phyloP scores from a whole-genome alignment of 1,140 invertebrate genomes.

The Drosophila repletoides region DNA sequence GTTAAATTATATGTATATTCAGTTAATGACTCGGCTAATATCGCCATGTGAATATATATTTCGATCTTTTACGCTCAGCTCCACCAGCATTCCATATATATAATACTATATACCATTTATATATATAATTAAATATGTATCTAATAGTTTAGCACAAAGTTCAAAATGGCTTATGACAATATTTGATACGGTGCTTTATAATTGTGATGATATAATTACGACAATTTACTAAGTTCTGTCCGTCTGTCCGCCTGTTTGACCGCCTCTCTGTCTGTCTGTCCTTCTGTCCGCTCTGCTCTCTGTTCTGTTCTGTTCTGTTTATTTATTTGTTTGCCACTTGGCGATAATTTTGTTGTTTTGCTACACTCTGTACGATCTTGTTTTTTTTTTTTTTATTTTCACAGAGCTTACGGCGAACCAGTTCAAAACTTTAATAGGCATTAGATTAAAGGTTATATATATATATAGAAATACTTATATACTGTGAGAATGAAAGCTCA shows the following conservation, averaged over 20 bases:
- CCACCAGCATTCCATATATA: not conserved
- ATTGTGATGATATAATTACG: slow-evolving; percentile 48
- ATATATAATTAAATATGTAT: slow-evolving; percentile 1
- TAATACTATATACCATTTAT: not conserved
- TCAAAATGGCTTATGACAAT: slow-evolving; percentile 30
- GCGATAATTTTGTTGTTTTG: slow-evolving; percentile 35
- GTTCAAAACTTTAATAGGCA: slow-evolving; percentile 22
- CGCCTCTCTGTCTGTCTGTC: not conserved
- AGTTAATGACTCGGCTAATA: slow-evolving; percentile 9
- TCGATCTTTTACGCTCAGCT: slow-evolving; percentile 5
- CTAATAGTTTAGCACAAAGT: slow-evolving; percentile 33
- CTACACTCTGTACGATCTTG: slow-evolving; percentile 1
- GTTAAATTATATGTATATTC: not conserved
- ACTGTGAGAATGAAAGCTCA: not conserved
- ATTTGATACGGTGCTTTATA: slow-evolving; percentile 25
- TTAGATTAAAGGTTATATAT: slow-evolving; percentile 5
- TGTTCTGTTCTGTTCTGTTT: not conserved
- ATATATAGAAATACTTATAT: not conserved
- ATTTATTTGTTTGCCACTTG: slow-evolving; percentile 40
- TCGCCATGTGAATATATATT: not conserved
- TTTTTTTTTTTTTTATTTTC: slow-evolving; percentile 1
- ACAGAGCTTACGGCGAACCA: slow-evolving; percentile 11
- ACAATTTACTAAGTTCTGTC: slow-evolving; percentile 25
- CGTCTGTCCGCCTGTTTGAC: not conserved
- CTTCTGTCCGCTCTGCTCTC: not conserved